Evolutionary conservation across 2,113 vertebrate genomes (phyloP).

Genomic region (Aix galericulata): DNA sequence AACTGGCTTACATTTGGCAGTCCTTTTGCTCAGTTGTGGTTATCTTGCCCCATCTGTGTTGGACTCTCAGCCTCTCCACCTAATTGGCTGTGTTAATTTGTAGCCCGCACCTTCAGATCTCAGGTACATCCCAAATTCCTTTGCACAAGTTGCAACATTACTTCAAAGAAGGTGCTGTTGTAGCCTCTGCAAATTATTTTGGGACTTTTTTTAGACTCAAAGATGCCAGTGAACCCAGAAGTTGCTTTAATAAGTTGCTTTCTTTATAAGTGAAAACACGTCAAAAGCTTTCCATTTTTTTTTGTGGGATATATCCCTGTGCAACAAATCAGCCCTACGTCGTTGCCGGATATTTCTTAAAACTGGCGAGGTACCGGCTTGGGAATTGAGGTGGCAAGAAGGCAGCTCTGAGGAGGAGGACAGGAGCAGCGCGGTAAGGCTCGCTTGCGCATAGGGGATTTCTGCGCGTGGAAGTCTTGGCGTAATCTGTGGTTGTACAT

Average conservation of each 20-base stretch:
- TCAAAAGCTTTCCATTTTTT: slow-evolving; percentile 9
- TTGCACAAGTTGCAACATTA: slow-evolving; percentile 62
- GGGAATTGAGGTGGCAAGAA: slow-evolving; percentile 20
- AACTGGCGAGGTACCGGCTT: background rate
- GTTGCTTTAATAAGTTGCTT: slow-evolving; percentile 35
- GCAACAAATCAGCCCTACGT: background rate
- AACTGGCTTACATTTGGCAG: slow-evolving; percentile 29
- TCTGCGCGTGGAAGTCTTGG: background rate
- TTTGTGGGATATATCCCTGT: background rate
- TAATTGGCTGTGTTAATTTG: slow-evolving; percentile 67
- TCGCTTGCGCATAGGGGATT: background rate
- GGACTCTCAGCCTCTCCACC: slow-evolving; percentile 47
- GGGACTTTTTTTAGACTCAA: slow-evolving; percentile 46
- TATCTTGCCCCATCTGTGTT: slow-evolving; percentile 50
- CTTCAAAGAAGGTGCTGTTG: slow-evolving; percentile 65
- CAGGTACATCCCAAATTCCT: slow-evolving; percentile 62
- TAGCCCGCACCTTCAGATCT: slow-evolving; percentile 58
- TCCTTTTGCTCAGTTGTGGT: slow-evolving; percentile 44
- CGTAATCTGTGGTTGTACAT: background rate
- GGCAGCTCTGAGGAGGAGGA: background rate
- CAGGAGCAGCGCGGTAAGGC: slow-evolving; percentile 30
- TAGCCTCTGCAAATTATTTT: slow-evolving; percentile 53
- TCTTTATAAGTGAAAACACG: background rate
- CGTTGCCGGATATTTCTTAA: background rate
- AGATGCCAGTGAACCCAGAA: slow-evolving; percentile 39